Conservation (phyloP, 2,888 invertebrate genomes). For the Molorchus minor region DNA sequence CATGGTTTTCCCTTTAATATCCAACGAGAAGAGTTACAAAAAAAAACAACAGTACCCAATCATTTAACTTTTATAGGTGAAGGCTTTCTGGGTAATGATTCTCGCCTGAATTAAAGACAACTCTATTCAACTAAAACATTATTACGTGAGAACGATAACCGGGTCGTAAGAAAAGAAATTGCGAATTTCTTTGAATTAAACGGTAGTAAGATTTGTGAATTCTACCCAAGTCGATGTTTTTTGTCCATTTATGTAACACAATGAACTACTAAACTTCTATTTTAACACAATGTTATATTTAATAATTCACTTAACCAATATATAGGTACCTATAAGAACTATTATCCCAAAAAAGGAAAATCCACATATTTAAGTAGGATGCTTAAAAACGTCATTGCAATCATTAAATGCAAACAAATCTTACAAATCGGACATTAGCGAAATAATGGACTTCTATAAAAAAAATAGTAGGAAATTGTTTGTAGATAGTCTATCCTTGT, state of each 20-base stretch:
- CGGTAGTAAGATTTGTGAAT: conserved; percentile 24
- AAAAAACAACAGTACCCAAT: background rate
- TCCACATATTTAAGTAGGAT: too few species aligned
- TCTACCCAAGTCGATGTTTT: conserved; percentile 29
- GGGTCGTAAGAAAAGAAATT: conserved; percentile 20
- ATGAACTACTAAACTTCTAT: conserved; percentile 24
- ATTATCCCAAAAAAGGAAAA: too few species aligned
- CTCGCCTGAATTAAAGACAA: conserved; percentile 11
- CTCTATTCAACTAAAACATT: conserved; percentile 13
- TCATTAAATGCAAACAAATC: too few species aligned
- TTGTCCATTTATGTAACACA: conserved; percentile 17
- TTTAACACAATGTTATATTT: conserved; percentile 1
- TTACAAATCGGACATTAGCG: too few species aligned
- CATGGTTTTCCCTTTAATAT: conserved; percentile 5
- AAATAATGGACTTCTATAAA: too few species aligned
- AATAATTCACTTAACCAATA: background rate
- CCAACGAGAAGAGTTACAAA: background rate
- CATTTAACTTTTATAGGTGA: conserved; percentile 21
- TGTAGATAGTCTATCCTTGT: too few species aligned
- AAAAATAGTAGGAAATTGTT: too few species aligned
- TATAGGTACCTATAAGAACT: background rate
- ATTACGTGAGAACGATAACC: conserved; percentile 16
- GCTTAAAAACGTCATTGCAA: too few species aligned
- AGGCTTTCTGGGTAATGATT: conserved; percentile 16
- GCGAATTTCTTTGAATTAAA: conserved; percentile 20